Evolutionary conservation across 2,888 invertebrate species (phyloP).

Genomic region (Agrilus mali): DNA sequence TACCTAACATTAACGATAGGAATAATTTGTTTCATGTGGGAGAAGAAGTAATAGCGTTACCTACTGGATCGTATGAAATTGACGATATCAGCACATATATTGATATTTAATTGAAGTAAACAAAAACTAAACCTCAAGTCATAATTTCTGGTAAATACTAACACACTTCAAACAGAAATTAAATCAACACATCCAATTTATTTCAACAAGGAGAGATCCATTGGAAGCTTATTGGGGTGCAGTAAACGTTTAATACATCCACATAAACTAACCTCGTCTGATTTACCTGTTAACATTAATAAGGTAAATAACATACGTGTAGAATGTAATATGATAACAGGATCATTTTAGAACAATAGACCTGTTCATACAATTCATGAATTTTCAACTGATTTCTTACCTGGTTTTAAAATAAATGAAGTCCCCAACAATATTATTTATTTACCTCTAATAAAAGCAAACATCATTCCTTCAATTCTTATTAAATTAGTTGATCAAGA

Average conservation of each 20-base stretch:
- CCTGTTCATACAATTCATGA: too few species aligned
- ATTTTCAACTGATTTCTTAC: too few species aligned
- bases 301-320: slow-evolving; percentile 13
- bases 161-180: slow-evolving; percentile 18
- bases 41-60: slow-evolving; percentile 15
- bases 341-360: too few species aligned
- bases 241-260: too few species aligned
- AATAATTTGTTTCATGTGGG: slow-evolving; percentile 20
- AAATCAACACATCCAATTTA: slow-evolving; percentile 5
- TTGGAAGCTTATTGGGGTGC: slow-evolving; percentile 9
- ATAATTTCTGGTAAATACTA: slow-evolving; percentile 17
- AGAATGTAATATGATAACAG: slow-evolving; percentile 19
- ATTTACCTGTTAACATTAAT: too few species aligned
- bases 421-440: slow-evolving; percentile 23
- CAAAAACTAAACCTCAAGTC: slow-evolving; percentile 2
- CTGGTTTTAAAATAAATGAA: slow-evolving; percentile 26
- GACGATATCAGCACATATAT: slow-evolving; percentile 18
- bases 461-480: slow-evolving; percentile 15
- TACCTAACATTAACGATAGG: too few species aligned
- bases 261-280: slow-evolving; percentile 10
- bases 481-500: slow-evolving; percentile 21
- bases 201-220: too few species aligned
- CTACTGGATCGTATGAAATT: slow-evolving; percentile 23
- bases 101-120: not conserved
- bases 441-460: slow-evolving; percentile 20